Conservation (phyloP, 1,140 invertebrate genomes). For the Drosophila repletoides region DNA sequence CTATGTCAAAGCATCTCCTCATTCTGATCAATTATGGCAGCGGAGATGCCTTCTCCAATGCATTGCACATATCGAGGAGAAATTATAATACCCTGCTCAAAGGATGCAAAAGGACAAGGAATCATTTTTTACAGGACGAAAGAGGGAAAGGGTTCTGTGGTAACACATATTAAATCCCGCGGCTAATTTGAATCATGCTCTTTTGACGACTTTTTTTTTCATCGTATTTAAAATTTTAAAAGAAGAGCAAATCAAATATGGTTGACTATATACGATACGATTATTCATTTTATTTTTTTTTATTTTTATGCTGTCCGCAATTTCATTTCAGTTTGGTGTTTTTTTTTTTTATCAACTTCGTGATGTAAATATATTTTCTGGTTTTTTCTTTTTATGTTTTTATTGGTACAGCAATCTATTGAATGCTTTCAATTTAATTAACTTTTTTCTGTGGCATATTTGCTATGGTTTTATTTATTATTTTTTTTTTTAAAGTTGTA, state of each 20-base stretch:
- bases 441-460: constrained; percentile 50
- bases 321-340: constrained; percentile 4
- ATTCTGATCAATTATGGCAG: no score
- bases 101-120: no score
- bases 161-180: constrained; percentile 5
- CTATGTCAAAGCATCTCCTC: no score
- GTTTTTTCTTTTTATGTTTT: constrained; percentile 25
- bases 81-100: no score
- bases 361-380: constrained; percentile 17
- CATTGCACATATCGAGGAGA: no score
- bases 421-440: constrained; percentile 76
- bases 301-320: background rate
- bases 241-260: no score
- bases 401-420: constrained; percentile 25
- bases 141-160: no score
- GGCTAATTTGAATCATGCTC: constrained; percentile 17
- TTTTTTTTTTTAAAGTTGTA: constrained; percentile 10
- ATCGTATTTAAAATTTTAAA: constrained; percentile 5
- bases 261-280: background rate
- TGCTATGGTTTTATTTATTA: constrained; percentile 2
- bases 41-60: no score
- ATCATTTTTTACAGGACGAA: no score
- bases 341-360: constrained; percentile 27
- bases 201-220: constrained; percentile 2
- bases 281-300: constrained; percentile 14